phyloP scores from a whole-genome alignment of 2,113 vertebrate species.

The Nerophis ophidion region DNA sequence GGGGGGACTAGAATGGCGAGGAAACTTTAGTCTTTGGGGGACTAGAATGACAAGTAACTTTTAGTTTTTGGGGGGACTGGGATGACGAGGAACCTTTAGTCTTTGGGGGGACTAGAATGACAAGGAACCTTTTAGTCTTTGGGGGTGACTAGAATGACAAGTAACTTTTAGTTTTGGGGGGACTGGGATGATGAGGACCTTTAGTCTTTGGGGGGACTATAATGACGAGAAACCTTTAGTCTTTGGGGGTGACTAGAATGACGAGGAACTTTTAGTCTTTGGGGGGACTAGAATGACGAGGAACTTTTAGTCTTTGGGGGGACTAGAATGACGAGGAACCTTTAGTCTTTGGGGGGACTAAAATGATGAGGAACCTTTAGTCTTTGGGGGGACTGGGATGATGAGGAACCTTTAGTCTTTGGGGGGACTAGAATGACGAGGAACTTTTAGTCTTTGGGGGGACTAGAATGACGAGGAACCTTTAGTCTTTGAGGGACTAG shows the following conservation, averaged over 20 bases:
- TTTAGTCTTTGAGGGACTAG: no score
- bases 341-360: slow-evolving; percentile 13
- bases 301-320: no score
- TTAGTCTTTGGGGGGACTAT: no score
- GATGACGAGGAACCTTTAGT: no score
- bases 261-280: slow-evolving; percentile 13
- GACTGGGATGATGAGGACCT: not conserved
- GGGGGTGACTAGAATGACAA: slow-evolving; percentile 22
- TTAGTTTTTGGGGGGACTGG: slow-evolving; percentile 18
- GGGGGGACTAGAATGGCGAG: not conserved
- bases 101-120: no score
- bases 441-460: slow-evolving; percentile 20
- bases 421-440: slow-evolving; percentile 22
- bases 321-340: not conserved
- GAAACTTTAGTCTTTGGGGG: not conserved
- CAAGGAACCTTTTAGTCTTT: slow-evolving; percentile 15
- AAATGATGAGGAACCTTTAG: no score
- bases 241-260: slow-evolving; percentile 19
- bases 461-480: slow-evolving; percentile 1
- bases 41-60: slow-evolving; percentile 25
- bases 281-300: slow-evolving; percentile 10
- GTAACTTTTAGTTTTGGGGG: slow-evolving; percentile 20
- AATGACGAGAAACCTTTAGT: not conserved
- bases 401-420: not conserved
- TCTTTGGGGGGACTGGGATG: no score